Percentiles rank a stretch among this genome's conserved stretches.
Evolutionary conservation across 2,888 invertebrate species (phyloP).

Genomic region (Nysson spinosus): DNA sequence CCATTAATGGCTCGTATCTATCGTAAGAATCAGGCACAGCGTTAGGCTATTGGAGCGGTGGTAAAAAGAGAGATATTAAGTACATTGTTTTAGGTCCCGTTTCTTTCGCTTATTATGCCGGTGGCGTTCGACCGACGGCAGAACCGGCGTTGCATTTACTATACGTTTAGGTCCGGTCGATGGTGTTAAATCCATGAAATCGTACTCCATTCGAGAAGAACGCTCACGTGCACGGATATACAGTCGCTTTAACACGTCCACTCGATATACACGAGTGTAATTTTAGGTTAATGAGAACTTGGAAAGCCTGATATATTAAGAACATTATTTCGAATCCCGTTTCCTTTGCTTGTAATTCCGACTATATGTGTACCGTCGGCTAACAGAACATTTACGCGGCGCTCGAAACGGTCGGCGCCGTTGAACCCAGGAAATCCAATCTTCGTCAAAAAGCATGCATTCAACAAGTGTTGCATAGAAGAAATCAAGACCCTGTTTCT

Average conservation of each 20-base stretch:
- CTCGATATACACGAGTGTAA: conserved; percentile 13
- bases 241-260: conserved; percentile 17
- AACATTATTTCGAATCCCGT: conserved; percentile 4
- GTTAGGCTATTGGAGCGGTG: not conserved
- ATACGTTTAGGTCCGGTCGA: conserved; percentile 13
- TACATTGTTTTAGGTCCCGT: conserved; percentile 39
- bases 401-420: not conserved
- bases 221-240: not conserved
- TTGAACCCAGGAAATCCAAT: not conserved
- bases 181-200: conserved; percentile 28
- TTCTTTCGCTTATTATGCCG: conserved; percentile 35
- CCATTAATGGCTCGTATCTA: not conserved
- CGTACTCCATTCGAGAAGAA: not conserved
- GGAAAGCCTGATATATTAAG: conserved; percentile 15
- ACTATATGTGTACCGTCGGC: not conserved
- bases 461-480: conserved; percentile 5
- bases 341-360: not conserved
- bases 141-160: conserved; percentile 18
- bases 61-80: conserved; percentile 18
- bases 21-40: no score
- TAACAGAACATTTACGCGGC: not conserved
- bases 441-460: not conserved
- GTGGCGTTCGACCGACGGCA: conserved; percentile 17
- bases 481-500: not conserved
- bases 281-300: conserved; percentile 31